Percentiles rank a stretch among this genome's conserved stretches.
These are phyloP conservation scores for Plumapathes pennacea DNA, from an alignment of 92 coral and sea anemone genomes.

Conservation along the genomic window DNA sequence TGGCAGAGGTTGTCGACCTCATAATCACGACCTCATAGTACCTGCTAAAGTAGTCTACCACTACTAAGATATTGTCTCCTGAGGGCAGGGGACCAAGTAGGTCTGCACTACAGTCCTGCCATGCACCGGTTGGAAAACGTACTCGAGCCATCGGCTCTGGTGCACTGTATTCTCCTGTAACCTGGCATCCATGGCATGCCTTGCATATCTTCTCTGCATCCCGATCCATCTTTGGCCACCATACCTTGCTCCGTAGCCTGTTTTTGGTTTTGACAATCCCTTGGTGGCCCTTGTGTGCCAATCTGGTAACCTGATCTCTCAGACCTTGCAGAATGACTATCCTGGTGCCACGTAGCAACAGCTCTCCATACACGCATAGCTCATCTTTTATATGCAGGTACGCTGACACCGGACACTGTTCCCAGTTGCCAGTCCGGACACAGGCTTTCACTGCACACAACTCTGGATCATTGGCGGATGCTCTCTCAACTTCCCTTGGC, in stretches of 20 bases:
- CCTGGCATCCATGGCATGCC: constrained; percentile 36
- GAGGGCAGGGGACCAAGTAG: constrained; percentile 35
- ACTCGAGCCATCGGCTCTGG: constrained; percentile 18
- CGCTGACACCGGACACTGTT: constrained; percentile 2
- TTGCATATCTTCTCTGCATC: constrained; percentile 30
- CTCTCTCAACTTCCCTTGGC: constrained; percentile 3
- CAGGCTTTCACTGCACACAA: constrained; percentile 1
- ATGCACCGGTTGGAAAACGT: constrained; percentile 34
- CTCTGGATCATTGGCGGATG: constrained; percentile 4
- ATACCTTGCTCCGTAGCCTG: constrained; percentile 32
- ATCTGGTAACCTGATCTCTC: constrained; percentile 4
- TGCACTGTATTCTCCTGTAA: constrained; percentile 21
- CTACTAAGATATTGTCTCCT: constrained; percentile 13
- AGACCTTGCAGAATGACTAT: constrained; percentile 6
- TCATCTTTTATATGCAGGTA: constrained; percentile 18
- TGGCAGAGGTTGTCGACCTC: constrained; percentile 29
- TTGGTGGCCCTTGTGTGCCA: constrained; percentile 31
- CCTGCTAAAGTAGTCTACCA: constrained; percentile 27
- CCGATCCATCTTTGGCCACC: constrained; percentile 48
- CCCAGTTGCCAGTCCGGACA: constrained; percentile 14
- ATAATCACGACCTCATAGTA: constrained; percentile 17
- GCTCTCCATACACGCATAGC: constrained; percentile 21
- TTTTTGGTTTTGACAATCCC: constrained; percentile 29
- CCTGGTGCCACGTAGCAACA: constrained; percentile 8
- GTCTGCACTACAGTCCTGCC: constrained; percentile 31